Percentiles rank a stretch among this genome's conserved stretches.
These are phyloP conservation scores for Hycleus phaleratus DNA, from an alignment of 1,140 invertebrate genomes.

Conservation along the genomic window DNA sequence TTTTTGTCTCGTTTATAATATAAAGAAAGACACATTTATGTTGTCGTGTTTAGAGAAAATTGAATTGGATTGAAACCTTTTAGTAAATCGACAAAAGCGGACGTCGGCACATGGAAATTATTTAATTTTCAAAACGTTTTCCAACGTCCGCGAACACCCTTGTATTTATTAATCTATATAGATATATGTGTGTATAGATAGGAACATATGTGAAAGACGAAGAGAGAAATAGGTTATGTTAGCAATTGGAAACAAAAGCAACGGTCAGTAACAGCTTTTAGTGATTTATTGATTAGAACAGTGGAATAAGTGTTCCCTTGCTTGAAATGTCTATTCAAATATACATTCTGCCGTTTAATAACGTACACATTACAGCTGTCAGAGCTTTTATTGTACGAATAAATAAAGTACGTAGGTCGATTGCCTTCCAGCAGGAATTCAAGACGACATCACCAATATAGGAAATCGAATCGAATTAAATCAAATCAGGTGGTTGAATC, in stretches of 20 bases:
- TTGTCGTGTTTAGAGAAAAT: conserved; percentile 9
- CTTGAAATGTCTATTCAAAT: conserved; percentile 20
- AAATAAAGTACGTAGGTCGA: conserved; percentile 10
- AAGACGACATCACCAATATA: too few relatives aligned
- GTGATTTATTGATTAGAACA: conserved; percentile 24
- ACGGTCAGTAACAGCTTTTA: conserved; percentile 23
- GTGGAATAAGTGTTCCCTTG: conserved; percentile 18
- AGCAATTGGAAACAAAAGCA: conserved; percentile 11
- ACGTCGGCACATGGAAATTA: conserved; percentile 15
- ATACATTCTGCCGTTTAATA: conserved; percentile 22
- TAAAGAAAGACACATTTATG: conserved; percentile 4
- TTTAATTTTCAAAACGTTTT: conserved; percentile 14
- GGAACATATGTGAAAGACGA: too few relatives aligned
- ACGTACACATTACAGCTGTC: conserved; percentile 24
- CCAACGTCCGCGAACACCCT: conserved; percentile 9
- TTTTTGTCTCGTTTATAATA: background rate
- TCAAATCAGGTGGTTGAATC: too few relatives aligned
- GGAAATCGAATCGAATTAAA: too few relatives aligned
- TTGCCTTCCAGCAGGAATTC: background rate
- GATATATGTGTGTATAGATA: too few relatives aligned
- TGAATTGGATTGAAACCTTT: conserved; percentile 15
- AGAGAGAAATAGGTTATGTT: too few relatives aligned
- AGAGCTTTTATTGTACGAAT: conserved; percentile 15
- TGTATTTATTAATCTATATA: conserved; percentile 5
- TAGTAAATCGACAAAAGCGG: conserved; percentile 13